Percentiles rank a stretch among this genome's conserved stretches.
phyloP scores from a whole-genome alignment of 2,113 vertebrate species.

The Gymnarchus niloticus region DNA sequence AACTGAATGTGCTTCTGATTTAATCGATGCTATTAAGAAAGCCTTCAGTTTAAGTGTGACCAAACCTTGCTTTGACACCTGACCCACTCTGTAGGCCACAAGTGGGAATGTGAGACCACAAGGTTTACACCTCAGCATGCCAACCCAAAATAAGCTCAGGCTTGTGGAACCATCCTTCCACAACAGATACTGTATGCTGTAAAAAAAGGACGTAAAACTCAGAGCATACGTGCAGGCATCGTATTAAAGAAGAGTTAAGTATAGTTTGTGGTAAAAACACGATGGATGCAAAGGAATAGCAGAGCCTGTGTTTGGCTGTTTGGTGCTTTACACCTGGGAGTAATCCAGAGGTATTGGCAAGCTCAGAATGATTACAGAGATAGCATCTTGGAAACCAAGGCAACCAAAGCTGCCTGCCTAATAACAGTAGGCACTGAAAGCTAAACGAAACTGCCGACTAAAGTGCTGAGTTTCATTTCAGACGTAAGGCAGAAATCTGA shows the following conservation, averaged over 20 bases:
- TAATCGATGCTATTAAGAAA: neutral
- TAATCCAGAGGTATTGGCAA: slow-evolving; percentile 36
- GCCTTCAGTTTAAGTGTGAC: neutral
- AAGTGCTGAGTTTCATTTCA: neutral
- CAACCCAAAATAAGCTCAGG: neutral
- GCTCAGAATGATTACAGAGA: slow-evolving; percentile 37
- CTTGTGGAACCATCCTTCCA: neutral
- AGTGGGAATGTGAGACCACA: too few species aligned
- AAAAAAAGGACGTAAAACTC: neutral
- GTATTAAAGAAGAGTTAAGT: neutral
- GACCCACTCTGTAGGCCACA: too few species aligned
- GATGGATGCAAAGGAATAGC: slow-evolving; percentile 27
- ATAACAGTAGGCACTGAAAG: slow-evolving; percentile 24
- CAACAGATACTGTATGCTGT: neutral
- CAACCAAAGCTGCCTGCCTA: slow-evolving; percentile 44
- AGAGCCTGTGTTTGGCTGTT: slow-evolving; percentile 3
- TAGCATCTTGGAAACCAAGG: slow-evolving; percentile 57
- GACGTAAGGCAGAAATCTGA: neutral
- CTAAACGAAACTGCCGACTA: slow-evolving; percentile 23
- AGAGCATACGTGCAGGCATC: neutral
- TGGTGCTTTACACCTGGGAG: slow-evolving; percentile 29
- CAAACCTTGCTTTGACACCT: neutral
- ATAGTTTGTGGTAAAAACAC: neutral
- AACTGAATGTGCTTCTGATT: neutral
- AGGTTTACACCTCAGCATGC: too few species aligned